Evolutionary conservation across 2,113 vertebrate species (phyloP), one percentile per base, ranked within the genome.

Genomic region (Anguilla japonica): DNA sequence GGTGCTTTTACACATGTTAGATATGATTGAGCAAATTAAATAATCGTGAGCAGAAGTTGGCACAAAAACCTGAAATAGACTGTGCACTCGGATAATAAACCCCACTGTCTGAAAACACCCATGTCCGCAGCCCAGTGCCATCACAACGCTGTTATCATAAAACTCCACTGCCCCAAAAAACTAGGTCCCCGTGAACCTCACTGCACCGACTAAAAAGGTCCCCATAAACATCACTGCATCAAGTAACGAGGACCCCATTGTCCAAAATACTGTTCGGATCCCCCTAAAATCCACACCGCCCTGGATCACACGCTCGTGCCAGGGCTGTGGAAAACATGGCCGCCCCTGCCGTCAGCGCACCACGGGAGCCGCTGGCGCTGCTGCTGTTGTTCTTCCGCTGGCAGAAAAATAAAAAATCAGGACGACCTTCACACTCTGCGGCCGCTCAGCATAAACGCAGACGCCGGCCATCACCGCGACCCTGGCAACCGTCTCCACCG

Each of bases 401-500:
- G 40, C 0, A 63, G 71, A 14, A 75, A 75, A 75, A 34, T 34
- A 34, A 34, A 71, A 81, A 87, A 87, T 83, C 82, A 87, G 6
- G 14, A 88, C 88, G 87, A 91, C 40, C 80, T 91, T 84, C 85
- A 87, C 46, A 80, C 67, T 63, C 53, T 9, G 63, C 18, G 41
- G 18, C 26, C 78, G n/a, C 50, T 53, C 50, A 41, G 16, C 22
- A 29, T 34, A 87, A 83, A 86, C 29, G 41, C 22, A 18, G 85
- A 15, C 81, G 29, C n/a, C 18, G 60, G 80, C 11, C n/a, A 40
- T 16, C 29, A 43, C 15, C 39, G 40, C n/a, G 5, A 39, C 41
- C 43, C 29, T 46, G 22, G 41, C 81, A 83, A 41, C 81, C 41
- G 39, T 18, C 43, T 16, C 20, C 7, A 14, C 57, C 22, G 41